A percentile compares a stretch with the other conserved stretches of the same genome.
Evolutionary conservation across 2,113 vertebrate species (phyloP).

Genomic region (Cervus canadensis): DNA sequence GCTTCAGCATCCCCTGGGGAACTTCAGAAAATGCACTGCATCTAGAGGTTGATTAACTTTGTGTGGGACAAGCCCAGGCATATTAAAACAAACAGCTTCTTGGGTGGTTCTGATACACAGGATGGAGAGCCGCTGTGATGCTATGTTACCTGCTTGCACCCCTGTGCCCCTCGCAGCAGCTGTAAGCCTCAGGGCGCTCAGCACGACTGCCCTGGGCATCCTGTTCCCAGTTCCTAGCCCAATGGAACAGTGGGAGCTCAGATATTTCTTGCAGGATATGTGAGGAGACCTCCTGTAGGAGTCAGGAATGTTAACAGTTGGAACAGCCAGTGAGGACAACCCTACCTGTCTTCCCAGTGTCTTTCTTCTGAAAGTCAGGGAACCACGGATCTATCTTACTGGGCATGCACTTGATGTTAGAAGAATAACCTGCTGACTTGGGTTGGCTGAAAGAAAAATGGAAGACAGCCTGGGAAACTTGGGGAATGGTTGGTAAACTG

Average conservation of each 20-base stretch:
- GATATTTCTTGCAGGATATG: not conserved
- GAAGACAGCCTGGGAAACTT: not conserved
- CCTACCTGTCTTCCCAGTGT: not conserved
- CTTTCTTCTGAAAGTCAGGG: not conserved
- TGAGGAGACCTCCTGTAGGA: not conserved
- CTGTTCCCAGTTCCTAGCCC: not conserved
- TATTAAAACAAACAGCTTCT: not conserved
- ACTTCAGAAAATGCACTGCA: not conserved
- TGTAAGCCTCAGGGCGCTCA: not conserved
- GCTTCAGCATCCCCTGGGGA: not conserved
- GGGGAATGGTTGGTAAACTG: not conserved
- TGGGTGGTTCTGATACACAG: not conserved
- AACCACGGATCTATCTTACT: not conserved
- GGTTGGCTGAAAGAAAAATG: not conserved
- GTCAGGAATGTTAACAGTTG: not conserved
- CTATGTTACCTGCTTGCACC: not conserved
- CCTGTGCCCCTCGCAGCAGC: not conserved
- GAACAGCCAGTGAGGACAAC: constrained; percentile 1
- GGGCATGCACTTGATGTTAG: not conserved
- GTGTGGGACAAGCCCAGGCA: not conserved
- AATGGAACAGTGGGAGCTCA: not conserved
- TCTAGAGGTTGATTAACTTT: not conserved
- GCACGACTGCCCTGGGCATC: not conserved
- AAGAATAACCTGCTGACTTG: not conserved
- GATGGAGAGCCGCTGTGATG: not conserved